phyloP scores from a whole-genome alignment of 2,113 vertebrate species.

The Jaculus jaculus region DNA sequence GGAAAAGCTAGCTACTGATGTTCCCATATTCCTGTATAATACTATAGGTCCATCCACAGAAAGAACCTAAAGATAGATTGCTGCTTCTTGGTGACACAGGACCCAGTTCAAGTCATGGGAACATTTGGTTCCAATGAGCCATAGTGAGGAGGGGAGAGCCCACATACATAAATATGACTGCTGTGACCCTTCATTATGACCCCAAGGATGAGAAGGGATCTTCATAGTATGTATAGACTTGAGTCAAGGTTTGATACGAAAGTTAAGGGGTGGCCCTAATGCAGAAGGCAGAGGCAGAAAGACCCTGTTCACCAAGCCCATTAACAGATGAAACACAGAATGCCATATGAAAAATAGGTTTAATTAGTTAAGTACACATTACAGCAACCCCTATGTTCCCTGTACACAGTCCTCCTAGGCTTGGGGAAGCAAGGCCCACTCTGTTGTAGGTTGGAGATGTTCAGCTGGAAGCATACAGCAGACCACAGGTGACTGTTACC shows the following conservation, averaged over 20 bases:
- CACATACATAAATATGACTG: neutral
- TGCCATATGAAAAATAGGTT: constrained; percentile 68
- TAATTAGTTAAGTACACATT: constrained; percentile 52
- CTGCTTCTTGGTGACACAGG: neutral
- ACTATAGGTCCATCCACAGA: neutral
- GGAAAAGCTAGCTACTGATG: neutral
- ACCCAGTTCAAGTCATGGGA: neutral
- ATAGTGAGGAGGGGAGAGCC: neutral
- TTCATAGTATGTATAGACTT: neutral
- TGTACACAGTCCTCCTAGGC: neutral
- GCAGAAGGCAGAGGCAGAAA: neutral
- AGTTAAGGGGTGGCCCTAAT: neutral
- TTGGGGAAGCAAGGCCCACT: neutral
- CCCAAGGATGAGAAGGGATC: neutral
- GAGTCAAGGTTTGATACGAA: constrained; percentile 20
- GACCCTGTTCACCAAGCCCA: neutral
- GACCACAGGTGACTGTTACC: neutral
- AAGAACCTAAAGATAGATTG: neutral
- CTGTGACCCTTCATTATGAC: neutral
- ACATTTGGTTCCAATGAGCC: neutral
- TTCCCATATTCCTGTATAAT: neutral
- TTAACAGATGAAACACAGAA: neutral
- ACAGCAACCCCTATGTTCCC: neutral
- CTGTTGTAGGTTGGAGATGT: neutral
- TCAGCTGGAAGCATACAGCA: neutral